Evolutionary conservation across 1,140 invertebrate genomes (phyloP).

Genomic region (Temnothorax curvispinosus): DNA sequence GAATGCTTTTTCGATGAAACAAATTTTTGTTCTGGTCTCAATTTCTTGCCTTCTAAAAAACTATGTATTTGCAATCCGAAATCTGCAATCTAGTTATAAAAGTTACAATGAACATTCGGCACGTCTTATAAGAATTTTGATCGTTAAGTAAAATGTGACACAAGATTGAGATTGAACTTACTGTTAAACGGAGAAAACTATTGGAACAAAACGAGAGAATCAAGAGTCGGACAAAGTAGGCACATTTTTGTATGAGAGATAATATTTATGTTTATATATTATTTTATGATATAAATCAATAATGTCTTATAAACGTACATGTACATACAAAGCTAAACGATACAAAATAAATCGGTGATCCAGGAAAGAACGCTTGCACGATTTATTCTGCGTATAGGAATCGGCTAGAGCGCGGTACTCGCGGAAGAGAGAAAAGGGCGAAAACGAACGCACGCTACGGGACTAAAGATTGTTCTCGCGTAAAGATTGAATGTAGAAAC

Average conservation of each 20-base stretch:
- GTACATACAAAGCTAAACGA: constrained; percentile 75
- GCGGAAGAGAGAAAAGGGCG: neutral
- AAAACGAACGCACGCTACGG: neutral
- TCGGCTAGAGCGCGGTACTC: neutral
- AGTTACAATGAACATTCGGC: constrained; percentile 14
- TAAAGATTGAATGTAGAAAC: constrained; percentile 65
- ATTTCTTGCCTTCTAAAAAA: neutral
- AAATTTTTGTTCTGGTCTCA: neutral
- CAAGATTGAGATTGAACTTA: neutral
- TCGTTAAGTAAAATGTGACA: neutral
- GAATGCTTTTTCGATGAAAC: neutral
- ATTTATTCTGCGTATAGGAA: neutral
- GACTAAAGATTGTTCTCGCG: constrained; percentile 34
- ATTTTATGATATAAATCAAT: constrained; percentile 81
- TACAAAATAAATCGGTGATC: constrained; percentile 75
- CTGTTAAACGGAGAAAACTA: neutral
- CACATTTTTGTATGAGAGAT: constrained; percentile 69
- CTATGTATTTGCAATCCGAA: neutral
- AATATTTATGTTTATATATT: constrained; percentile 59
- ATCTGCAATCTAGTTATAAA: neutral
- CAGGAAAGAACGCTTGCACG: constrained; percentile 13
- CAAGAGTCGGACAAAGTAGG: constrained; percentile 41
- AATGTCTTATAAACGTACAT: constrained; percentile 80
- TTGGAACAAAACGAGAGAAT: neutral
- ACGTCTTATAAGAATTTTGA: neutral